phyloP scores from a whole-genome alignment of 2,888 invertebrate genomes.

The Plebejus anna region DNA sequence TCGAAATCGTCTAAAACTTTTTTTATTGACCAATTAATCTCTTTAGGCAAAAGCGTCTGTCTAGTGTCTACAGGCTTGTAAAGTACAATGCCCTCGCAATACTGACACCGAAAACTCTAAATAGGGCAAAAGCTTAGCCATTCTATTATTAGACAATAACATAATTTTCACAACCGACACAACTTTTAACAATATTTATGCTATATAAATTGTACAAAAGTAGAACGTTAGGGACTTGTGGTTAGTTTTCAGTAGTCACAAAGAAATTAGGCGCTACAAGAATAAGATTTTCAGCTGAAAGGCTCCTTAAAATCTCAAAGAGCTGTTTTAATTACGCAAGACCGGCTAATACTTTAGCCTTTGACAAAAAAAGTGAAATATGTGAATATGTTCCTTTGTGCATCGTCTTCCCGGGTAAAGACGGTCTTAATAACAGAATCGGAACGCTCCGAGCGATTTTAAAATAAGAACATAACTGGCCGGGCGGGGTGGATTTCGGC shows the following conservation, averaged over 20 bases:
- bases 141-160: neutral
- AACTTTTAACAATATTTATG: too few relatives aligned
- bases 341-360: conserved; percentile 23
- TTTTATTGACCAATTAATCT: neutral
- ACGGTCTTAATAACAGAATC: conserved; percentile 76
- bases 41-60: neutral
- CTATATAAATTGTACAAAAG: too few relatives aligned
- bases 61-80: neutral
- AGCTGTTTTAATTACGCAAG: conserved; percentile 18
- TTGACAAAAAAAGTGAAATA: conserved; percentile 33
- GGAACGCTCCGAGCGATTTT: conserved; percentile 74
- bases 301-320: neutral
- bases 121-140: neutral
- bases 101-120: neutral
- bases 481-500: conserved; percentile 71
- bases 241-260: neutral
- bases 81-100: neutral
- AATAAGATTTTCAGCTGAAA: neutral
- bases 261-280: neutral
- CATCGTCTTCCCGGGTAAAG: conserved; percentile 43
- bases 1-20: neutral
- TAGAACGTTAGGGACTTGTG: too few relatives aligned
- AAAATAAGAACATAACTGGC: conserved; percentile 78
- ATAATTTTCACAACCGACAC: neutral
- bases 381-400: conserved; percentile 38